Conservation (phyloP, 2,797 vertebrate genomes). For the Tenualosa thibaudeaui region DNA sequence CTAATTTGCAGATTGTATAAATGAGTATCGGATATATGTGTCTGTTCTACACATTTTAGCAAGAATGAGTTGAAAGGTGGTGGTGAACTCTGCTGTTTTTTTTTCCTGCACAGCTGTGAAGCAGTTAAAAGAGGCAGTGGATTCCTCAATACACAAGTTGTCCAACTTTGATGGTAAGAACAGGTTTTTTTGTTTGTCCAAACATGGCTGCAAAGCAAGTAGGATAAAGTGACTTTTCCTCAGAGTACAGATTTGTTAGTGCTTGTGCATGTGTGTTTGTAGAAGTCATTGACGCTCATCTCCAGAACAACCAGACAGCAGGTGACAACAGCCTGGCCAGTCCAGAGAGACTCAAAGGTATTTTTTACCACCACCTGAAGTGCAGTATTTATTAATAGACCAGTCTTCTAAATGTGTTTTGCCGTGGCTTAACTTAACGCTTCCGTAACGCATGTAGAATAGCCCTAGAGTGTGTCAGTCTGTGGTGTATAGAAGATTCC, state of each 20-base stretch:
- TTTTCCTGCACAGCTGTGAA: constrained; percentile 66
- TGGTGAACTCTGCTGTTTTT: neutral
- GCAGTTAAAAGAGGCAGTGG: constrained; percentile 74
- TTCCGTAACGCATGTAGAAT: no score
- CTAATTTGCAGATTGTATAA: neutral
- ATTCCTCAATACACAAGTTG: constrained; percentile 74
- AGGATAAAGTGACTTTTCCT: no score
- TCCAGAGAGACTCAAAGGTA: constrained; percentile 75
- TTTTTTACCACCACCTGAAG: neutral
- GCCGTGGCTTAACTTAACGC: no score
- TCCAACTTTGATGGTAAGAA: constrained; percentile 76
- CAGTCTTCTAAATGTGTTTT: no score
- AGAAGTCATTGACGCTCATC: constrained; percentile 76
- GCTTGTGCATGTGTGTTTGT: constrained; percentile 13
- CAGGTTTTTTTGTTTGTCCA: neutral
- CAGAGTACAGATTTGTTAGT: no score
- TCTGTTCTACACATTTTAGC: neutral
- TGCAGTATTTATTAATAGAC: neutral
- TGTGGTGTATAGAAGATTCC: no score
- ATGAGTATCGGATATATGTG: neutral
- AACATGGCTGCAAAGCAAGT: no score
- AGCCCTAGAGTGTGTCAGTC: no score
- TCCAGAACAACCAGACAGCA: constrained; percentile 78
- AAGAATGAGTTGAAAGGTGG: neutral
- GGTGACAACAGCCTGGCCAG: constrained; percentile 74